Base-by-base conservation (phyloP, 2,888 invertebrate species). In the Chorisops tibialis region DNA sequence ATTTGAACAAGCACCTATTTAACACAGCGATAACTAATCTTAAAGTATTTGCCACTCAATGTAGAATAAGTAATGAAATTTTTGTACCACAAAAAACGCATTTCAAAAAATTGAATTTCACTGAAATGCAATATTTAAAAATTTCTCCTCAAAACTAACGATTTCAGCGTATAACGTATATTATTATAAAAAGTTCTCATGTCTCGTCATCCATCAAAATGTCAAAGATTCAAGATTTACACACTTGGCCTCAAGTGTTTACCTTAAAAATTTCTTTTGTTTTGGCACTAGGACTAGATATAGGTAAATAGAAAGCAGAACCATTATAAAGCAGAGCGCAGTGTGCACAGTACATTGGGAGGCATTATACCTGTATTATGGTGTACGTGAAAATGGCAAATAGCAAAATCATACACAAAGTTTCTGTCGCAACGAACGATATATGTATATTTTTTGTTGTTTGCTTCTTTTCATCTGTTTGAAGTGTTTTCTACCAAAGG, bases 201-300 rank as follows among this genome's bases (percentile, higher is more conserved):
- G 30, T 30, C 7, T 45, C 14, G 18, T 45, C n/a, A 16, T 18
- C 2, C 18, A 19, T 41, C 14, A 41, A 45, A 14, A 45, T 19
- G 19, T 45, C 45, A 45, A 45, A 45, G 18, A 19, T 19, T 11
- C 16, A 45, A 45, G 16, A 45, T 45, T 19, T 30, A 30, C 9
- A 30, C 30, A 7, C 30, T 18, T 37, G 3, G 35, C 49, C 56
- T n/a, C 14, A 41, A 47, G 51, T 50, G 62, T 59, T 62, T 62
- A 48, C 38, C 43, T 45, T 49, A 56, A 50, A 49, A 62, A 50
- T 35, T 49, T 58, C 54, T 39, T 62, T 56, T 50, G 58, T 51
- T 59, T 62, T 59, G 35, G 21, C 12, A 41, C 41, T 62, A 30
- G 38, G 41, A 50, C 18, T 41, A 49, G 43, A 58, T 50, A 30